Percentiles rank a stretch among this genome's conserved stretches.
Conservation (phyloP, 2,888 invertebrate species). For the Oligia latruncula region DNA sequence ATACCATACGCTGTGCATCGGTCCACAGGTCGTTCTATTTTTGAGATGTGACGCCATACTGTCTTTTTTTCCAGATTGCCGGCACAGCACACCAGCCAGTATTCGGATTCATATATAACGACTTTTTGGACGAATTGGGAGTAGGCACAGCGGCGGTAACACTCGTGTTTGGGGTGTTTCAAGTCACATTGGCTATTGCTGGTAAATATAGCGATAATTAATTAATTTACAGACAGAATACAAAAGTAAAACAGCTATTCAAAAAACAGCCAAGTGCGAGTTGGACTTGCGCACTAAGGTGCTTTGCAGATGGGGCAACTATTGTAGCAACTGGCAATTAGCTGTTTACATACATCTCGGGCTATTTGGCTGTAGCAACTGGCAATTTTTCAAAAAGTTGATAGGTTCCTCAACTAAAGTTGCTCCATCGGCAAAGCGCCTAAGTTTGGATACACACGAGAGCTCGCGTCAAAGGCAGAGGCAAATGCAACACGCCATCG, state of each 20-base stretch:
- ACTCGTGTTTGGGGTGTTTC: conserved; percentile 89
- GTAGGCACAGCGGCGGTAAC: conserved; percentile 90
- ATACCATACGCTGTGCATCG: no score
- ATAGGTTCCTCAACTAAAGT: no score
- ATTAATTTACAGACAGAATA: not conserved
- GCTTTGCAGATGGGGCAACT: no score
- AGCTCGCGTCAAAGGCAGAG: not conserved
- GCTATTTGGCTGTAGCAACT: no score
- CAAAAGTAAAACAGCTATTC: no score
- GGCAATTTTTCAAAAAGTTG: no score
- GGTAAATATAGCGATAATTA: conserved; percentile 76
- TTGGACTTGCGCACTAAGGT: not conserved
- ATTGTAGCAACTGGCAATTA: no score
- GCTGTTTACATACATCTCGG: no score
- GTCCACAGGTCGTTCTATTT: not conserved
- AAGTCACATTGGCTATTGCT: conserved; percentile 89
- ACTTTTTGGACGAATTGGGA: conserved; percentile 89
- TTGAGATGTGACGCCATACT: conserved; percentile 7
- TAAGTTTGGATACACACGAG: not conserved
- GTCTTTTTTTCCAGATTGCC: conserved; percentile 83
- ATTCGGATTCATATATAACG: conserved; percentile 90
- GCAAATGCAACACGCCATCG: no score
- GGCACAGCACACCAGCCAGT: conserved; percentile 90
- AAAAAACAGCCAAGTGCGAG: not conserved
- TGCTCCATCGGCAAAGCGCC: no score